Base-by-base conservation (phyloP, 2,888 invertebrate genomes). In the Heliconius ismenius region DNA sequence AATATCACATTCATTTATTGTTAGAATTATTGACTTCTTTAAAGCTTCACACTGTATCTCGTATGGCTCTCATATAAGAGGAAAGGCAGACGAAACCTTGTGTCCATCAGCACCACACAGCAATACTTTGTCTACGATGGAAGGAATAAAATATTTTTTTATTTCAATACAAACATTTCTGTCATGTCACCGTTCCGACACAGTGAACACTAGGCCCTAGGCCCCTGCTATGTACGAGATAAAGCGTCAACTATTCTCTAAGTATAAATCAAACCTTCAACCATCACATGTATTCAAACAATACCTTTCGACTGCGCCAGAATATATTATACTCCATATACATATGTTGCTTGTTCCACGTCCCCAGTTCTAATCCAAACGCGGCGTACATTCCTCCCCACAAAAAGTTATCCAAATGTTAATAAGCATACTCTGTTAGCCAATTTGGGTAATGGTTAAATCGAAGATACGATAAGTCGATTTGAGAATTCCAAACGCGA, bases 381-480 rank as follows among this genome's bases (percentile, higher is more conserved):
- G 58, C 58, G 70, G 70, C 58, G 70, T 70, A 70, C 54, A 70
- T 58, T 70, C 70, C 58, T 9, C 36, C 7, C 24, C 15, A 58
- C 70, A 70, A 70, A 70, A 70, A 58, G 24, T 58, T 58, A 70
- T 70, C 70, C 70, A 70, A 70, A 70, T 58, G 70, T 58, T 36
- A 58, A 58, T 58, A 70, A 70, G 70, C 58, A 70, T 32, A 58
- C 70, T 54, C 70, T 58, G 54, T 70, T 70, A n/a, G 32, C 70
- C 70, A 70, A 70, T 70, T 70, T 70, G 32, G 70, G 70, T 70
- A 58, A 70, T 70, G 70, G 58, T 32, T 70, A 70, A 70, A 54
- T 32, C 32, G 58, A 70, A 70, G n/a, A 70, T 70, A 32, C 58
- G 32, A 58, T 58, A 70, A 70, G 70, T 58, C 58, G 58, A 58